Percentiles rank a stretch among this genome's conserved stretches.
Evolutionary conservation across 2,113 vertebrate species (phyloP).

Genomic region (Thamnophis sirtalis): DNA sequence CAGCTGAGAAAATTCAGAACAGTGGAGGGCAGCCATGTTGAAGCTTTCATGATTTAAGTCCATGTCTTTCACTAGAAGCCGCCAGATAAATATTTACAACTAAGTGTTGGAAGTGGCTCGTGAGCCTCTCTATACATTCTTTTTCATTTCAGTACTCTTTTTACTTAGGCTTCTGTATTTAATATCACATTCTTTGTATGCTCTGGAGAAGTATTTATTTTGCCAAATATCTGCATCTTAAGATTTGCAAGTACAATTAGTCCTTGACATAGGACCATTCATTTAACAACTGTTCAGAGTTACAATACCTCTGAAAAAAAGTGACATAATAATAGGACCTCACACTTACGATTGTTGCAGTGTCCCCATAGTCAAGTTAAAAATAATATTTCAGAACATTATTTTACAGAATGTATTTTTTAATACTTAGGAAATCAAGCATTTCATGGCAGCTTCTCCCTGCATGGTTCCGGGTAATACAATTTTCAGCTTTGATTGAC

Average conservation of each 20-base stretch:
- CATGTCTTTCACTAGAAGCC: slow-evolving; percentile 56
- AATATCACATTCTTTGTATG: background rate
- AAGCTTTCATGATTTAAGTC: slow-evolving; percentile 57
- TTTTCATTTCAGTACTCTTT: slow-evolving; percentile 49
- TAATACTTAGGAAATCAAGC: background rate
- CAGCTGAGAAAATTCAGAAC: slow-evolving; percentile 31
- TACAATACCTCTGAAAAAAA: background rate
- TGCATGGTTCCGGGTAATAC: background rate
- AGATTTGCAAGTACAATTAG: background rate
- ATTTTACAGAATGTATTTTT: background rate
- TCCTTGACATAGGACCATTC: background rate
- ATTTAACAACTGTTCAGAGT: background rate
- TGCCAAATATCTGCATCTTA: background rate
- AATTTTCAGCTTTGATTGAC: background rate
- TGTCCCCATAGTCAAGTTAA: background rate
- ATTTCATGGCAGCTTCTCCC: background rate
- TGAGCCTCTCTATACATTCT: slow-evolving; percentile 59
- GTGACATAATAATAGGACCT: background rate
- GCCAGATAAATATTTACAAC: slow-evolving; percentile 68
- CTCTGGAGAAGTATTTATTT: slow-evolving; percentile 17
- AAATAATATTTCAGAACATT: background rate
- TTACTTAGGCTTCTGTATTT: slow-evolving; percentile 24
- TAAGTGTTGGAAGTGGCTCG: slow-evolving; percentile 37
- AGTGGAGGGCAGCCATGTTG: slow-evolving; percentile 53
- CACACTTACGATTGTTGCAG: background rate